Base-by-base conservation (phyloP, 1,140 invertebrate species). In the Idris sp. region DNA sequence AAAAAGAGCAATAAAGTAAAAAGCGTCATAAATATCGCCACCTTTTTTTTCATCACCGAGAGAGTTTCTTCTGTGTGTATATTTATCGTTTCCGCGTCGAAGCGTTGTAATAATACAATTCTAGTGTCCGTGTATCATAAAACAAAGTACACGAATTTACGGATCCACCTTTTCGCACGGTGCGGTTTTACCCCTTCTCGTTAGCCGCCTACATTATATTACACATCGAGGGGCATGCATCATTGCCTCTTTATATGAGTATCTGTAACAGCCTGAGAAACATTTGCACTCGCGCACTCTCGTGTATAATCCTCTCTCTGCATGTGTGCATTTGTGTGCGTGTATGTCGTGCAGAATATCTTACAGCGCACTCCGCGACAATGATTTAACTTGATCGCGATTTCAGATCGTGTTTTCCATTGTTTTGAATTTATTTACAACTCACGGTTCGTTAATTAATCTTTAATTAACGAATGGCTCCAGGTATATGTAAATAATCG, bases 171-270 rank as follows among this genome's bases (percentile, higher is more conserved):
- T 82, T 80, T 81, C 71, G 68, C 74, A 61, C 46, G 61, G 74
- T 58, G 58, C 51, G 36, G 58, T 31, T 53, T 64, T 75, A 76
- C 78, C 79, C 81, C 84, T 86, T 86, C 83, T 86, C 83, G 83
- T 86, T 85, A 85, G 79, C 84, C 84, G 83, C 81, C 84, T 82
- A 85, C 83, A 83, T 84, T 86, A 86, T 86, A 85, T 86, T 84
- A 85, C 77, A 80, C 77, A 86, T 84, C 74, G 84, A 79, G 73
- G 68, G 74, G 75, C 80, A 84, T 86, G 81, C 81, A 86, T 86
- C 84, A 86, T 86, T 84, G 77, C 46, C 76, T 81, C 83, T 81
- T 81, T 79, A 83, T 79, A 79, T 81, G 79, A 83, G 81, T 85
- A 85, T 85, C 83, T 83, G 78, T 84, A 86, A 82, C 83, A 83